These are phyloP conservation scores for Zhuqinia jingwanae DNA, from an alignment of 2,888 invertebrate species.

Conservation along the genomic window DNA sequence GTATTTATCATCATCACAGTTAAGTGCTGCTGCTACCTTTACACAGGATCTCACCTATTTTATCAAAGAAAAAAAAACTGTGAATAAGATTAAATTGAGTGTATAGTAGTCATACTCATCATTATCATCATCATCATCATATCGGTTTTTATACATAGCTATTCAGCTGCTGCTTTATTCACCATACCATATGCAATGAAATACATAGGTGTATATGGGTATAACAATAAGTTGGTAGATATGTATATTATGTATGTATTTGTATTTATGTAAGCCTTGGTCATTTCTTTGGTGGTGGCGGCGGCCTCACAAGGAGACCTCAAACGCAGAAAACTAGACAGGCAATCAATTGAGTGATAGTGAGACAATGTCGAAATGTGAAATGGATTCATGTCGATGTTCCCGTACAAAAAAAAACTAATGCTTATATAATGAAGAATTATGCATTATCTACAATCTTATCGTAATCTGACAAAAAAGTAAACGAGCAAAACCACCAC, in stretches of 20 bases:
- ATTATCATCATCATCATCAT: neutral
- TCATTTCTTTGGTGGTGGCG: constrained; percentile 36
- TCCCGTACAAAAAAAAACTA: constrained; percentile 19
- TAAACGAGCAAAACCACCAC: constrained; percentile 46
- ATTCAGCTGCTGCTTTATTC: neutral
- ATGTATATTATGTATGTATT: neutral
- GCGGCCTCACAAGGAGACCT: constrained; percentile 69
- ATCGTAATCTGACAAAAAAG: constrained; percentile 53
- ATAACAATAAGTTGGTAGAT: neutral
- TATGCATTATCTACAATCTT: constrained; percentile 54
- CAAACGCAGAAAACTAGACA: constrained; percentile 64
- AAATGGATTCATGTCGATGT: constrained; percentile 58
- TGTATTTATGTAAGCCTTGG: neutral
- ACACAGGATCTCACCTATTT: constrained; percentile 28
- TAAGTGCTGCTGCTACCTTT: constrained; percentile 1
- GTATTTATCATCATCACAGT: neutral
- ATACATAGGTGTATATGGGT: too few species aligned
- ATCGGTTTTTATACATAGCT: neutral
- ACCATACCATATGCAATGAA: too few species aligned
- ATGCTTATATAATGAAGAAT: constrained; percentile 60
- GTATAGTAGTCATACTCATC: neutral
- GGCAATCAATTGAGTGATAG: constrained; percentile 64
- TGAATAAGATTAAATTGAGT: constrained; percentile 7
- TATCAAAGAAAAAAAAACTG: neutral
- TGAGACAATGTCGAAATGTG: constrained; percentile 63